Percentiles rank a stretch among this genome's conserved stretches.
phyloP scores from a whole-genome alignment of 2,113 vertebrate genomes.

The Nyctibius bracteatus region DNA sequence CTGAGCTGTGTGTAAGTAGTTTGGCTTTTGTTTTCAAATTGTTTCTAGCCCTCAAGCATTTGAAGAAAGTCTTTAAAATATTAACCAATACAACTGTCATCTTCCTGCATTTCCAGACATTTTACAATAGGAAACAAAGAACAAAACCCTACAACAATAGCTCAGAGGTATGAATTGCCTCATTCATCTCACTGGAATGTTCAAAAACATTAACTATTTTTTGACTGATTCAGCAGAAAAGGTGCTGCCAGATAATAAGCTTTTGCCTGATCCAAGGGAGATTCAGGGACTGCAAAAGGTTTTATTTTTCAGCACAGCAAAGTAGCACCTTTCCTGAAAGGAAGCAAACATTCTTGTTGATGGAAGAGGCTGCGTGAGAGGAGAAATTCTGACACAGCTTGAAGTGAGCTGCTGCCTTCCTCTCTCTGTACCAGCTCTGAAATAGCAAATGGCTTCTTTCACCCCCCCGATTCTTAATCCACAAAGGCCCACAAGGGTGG shows the following conservation, averaged over 20 bases:
- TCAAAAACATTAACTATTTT: conserved; percentile 66
- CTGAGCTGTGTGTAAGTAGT: neutral
- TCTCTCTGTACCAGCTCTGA: neutral
- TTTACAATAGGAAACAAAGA: conserved; percentile 67
- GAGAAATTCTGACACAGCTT: neutral
- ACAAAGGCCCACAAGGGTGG: neutral
- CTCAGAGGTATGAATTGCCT: conserved; percentile 65
- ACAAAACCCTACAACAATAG: conserved; percentile 61
- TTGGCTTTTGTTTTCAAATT: neutral
- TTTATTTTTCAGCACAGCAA: conserved; percentile 16
- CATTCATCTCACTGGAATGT: conserved; percentile 62
- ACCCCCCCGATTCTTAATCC: neutral
- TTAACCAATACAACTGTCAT: conserved; percentile 44
- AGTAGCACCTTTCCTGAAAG: conserved; percentile 38
- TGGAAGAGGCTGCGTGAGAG: neutral
- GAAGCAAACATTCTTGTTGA: conserved; percentile 25
- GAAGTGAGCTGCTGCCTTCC: neutral
- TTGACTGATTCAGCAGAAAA: conserved; percentile 65
- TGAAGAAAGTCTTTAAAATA: conserved; percentile 59
- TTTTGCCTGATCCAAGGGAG: neutral
- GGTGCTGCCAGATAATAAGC: neutral
- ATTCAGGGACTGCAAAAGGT: neutral
- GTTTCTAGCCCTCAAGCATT: neutral
- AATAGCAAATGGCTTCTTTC: neutral
- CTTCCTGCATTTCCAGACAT: conserved; percentile 65